Conservation (phyloP, 1,140 invertebrate species). For the Hirudo medicinalis region DNA sequence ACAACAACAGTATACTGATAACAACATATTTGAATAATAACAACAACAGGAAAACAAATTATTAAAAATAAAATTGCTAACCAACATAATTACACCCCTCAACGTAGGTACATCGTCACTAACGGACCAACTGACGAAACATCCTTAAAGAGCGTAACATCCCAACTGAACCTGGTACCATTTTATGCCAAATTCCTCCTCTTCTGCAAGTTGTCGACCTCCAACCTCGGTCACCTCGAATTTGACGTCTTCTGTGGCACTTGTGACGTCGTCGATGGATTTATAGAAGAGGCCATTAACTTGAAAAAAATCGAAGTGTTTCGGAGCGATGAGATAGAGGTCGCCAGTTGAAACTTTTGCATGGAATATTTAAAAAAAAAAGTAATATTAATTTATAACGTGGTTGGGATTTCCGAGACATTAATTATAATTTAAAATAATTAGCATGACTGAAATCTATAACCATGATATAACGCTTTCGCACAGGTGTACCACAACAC, state of each 20-base stretch:
- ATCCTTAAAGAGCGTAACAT: not conserved
- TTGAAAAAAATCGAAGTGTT: not conserved
- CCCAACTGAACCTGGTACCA: not conserved
- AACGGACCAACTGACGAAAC: not conserved
- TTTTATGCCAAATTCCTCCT: not conserved
- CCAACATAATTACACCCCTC: too few relatives aligned
- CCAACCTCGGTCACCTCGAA: not conserved
- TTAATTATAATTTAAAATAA: not conserved
- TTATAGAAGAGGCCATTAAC: not conserved
- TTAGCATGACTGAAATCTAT: not conserved
- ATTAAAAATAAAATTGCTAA: too few relatives aligned
- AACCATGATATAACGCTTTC: not conserved
- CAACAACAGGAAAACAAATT: too few relatives aligned
- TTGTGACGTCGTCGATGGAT: not conserved
- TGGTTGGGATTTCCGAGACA: too few relatives aligned
- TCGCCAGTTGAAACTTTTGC: not conserved
- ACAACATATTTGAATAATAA: too few relatives aligned
- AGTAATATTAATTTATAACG: too few relatives aligned
- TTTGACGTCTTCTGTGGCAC: conserved; percentile 4
- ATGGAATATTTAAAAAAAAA: too few relatives aligned
- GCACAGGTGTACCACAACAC: conserved; percentile 2
- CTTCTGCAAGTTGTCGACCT: too few relatives aligned
- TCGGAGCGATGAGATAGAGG: not conserved
- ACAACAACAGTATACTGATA: too few relatives aligned
- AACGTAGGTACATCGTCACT: not conserved